A percentile compares a stretch with the other conserved stretches of the same genome.
Evolutionary conservation across 2,797 vertebrate genomes (phyloP).

Genomic region (Kryptopterus vitreolus): DNA sequence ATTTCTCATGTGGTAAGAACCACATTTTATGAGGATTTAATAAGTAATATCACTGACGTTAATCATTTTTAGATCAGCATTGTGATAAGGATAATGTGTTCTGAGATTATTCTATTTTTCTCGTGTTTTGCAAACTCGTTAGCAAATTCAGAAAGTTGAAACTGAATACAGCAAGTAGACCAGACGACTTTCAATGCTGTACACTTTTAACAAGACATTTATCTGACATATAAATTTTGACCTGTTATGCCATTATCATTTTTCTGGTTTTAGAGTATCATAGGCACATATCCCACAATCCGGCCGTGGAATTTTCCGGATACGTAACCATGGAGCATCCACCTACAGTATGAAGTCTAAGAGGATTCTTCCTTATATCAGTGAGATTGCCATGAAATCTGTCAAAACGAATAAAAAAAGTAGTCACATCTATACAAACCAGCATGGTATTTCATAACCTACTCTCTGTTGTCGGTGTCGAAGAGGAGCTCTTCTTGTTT

Average conservation of each 20-base stretch:
- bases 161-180: neutral
- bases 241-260: neutral
- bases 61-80: neutral
- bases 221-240: neutral
- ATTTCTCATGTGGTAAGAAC: neutral
- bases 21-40: neutral
- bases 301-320: neutral
- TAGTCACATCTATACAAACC: neutral
- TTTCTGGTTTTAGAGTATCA: neutral
- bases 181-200: neutral
- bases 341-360: no score
- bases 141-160: no score
- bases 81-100: neutral
- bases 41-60: no score
- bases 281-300: neutral
- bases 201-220: neutral
- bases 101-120: neutral
- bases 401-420: neutral
- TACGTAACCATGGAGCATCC: neutral
- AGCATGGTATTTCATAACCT: constrained; percentile 60
- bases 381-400: neutral
- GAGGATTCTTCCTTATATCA: constrained; percentile 21
- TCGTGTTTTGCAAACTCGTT: neutral
- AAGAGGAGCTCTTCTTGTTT: constrained; percentile 81
- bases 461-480: constrained; percentile 87